A percentile compares a stretch with the other conserved stretches of the same genome.
Evolutionary conservation across 2,797 vertebrate genomes (phyloP).

Genomic region (Pteropus rufus): DNA sequence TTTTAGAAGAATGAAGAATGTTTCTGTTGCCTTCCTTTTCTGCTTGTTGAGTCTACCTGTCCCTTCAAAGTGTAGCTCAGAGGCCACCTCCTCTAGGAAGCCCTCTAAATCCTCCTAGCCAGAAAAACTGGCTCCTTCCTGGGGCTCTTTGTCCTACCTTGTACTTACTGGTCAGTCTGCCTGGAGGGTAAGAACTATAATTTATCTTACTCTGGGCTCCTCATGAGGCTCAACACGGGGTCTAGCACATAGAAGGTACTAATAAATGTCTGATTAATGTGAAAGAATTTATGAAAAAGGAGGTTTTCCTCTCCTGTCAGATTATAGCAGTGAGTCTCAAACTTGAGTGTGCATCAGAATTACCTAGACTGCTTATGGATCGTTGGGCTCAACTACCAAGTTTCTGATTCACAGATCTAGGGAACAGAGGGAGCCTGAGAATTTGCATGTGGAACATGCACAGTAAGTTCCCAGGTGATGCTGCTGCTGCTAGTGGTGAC

Average conservation of each 20-base stretch:
- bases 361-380: not conserved
- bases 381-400: not conserved
- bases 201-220: not conserved
- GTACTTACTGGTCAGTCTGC: not conserved
- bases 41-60: not conserved
- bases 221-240: not conserved
- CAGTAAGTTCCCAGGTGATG: not conserved
- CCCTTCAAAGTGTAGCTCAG: not conserved
- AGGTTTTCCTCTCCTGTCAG: not conserved
- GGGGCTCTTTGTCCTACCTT: not conserved
- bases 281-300: not conserved
- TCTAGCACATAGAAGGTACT: not conserved
- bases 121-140: not conserved
- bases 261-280: not conserved
- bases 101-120: not conserved
- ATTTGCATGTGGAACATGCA: not conserved
- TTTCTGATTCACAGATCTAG: not conserved
- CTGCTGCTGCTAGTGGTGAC: not conserved
- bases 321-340: not conserved
- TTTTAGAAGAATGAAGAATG: slow-evolving; percentile 1
- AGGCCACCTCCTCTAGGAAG: not conserved
- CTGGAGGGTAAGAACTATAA: not conserved
- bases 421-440: not conserved
- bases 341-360: not conserved
- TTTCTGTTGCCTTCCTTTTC: not conserved